Percentiles rank a stretch among this genome's conserved stretches.
These are phyloP conservation scores for Pomacea maculata DNA, from an alignment of 1,140 invertebrate species.

Conservation along the genomic window DNA sequence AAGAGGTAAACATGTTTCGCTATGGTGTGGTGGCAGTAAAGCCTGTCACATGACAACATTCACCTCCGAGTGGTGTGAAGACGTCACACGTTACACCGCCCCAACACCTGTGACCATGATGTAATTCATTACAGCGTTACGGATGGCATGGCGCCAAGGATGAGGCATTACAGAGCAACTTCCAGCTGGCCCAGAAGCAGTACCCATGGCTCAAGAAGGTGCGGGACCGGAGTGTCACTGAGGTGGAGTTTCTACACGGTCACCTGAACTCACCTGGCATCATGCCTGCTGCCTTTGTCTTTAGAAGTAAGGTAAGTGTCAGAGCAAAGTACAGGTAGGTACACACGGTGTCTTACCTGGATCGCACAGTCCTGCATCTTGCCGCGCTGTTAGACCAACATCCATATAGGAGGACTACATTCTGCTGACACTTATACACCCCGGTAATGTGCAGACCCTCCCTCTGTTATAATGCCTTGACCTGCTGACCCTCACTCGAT, in stretches of 20 bases:
- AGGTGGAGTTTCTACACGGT: slow-evolving; percentile 59
- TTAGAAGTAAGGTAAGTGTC: slow-evolving; percentile 52
- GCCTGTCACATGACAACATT: neutral
- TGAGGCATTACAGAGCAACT: slow-evolving; percentile 49
- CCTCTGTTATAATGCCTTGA: too few relatives aligned
- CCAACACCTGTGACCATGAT: neutral
- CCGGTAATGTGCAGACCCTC: too few relatives aligned
- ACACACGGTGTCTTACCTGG: too few relatives aligned
- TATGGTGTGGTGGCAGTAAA: neutral
- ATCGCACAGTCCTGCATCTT: too few relatives aligned
- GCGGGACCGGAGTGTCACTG: slow-evolving; percentile 56
- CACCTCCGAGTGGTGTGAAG: neutral
- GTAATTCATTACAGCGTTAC: slow-evolving; percentile 49
- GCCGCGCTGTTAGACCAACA: too few relatives aligned
- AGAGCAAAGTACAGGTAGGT: neutral
- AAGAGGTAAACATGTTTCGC: neutral
- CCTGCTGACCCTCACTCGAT: neutral
- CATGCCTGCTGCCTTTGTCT: slow-evolving; percentile 50
- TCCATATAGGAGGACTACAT: too few relatives aligned
- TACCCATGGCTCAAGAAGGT: slow-evolving; percentile 50
- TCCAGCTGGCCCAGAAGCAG: slow-evolving; percentile 46
- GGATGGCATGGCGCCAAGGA: slow-evolving; percentile 58
- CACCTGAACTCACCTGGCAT: slow-evolving; percentile 54
- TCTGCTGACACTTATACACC: too few relatives aligned
- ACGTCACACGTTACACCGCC: neutral